Conservation (phyloP, 2,113 vertebrate genomes). For the Neofelis nebulosa region DNA sequence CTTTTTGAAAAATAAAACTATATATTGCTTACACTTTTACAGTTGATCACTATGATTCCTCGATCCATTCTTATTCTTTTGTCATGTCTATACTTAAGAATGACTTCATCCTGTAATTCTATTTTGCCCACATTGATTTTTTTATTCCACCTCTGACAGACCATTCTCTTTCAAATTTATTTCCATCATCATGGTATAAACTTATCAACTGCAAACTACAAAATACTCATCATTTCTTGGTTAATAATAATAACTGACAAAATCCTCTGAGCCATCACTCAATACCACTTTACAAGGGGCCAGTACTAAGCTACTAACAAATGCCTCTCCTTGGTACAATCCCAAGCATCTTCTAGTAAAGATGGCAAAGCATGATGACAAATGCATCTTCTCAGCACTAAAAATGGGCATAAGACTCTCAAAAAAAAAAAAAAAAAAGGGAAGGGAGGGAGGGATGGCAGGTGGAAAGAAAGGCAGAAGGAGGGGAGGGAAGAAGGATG, state of each 20-base stretch:
- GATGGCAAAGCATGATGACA: background rate
- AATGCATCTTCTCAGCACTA: background rate
- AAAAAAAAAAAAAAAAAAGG: background rate
- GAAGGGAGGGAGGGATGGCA: too few relatives aligned
- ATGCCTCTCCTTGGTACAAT: background rate
- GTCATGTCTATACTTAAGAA: conserved; percentile 1
- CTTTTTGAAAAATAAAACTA: conserved; percentile 23
- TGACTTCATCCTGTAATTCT: conserved; percentile 1
- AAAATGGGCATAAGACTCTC: background rate
- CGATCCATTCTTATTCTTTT: background rate
- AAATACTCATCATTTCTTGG: background rate
- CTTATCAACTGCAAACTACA: conserved; percentile 14
- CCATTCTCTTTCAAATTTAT: background rate
- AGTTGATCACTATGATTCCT: background rate
- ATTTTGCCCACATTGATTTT: background rate
- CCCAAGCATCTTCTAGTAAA: background rate
- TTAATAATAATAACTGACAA: conserved; percentile 21
- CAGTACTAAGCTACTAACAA: background rate
- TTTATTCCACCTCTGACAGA: background rate
- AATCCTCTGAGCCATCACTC: background rate
- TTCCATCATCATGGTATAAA: background rate
- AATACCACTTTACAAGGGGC: background rate
- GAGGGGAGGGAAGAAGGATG: background rate
- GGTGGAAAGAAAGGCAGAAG: background rate
- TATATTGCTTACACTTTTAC: background rate